A percentile compares a stretch with the other conserved stretches of the same genome.
Evolutionary conservation across 1,140 invertebrate genomes (phyloP).

Genomic region (Globodera rostochiensis): DNA sequence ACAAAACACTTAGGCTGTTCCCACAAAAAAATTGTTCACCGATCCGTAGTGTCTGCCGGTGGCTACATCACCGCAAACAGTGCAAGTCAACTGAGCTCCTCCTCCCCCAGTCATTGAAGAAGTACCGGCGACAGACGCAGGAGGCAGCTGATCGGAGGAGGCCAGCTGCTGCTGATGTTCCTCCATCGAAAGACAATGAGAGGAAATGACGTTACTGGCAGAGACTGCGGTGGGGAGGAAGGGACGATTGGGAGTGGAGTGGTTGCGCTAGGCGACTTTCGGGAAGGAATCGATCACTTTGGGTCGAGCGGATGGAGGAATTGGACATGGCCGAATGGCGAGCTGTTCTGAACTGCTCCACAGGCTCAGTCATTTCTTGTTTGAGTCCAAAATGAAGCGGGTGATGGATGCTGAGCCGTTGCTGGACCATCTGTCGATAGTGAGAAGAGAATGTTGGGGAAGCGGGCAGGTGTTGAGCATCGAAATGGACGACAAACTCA

Average conservation of each 20-base stretch:
- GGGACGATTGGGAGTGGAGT: not conserved
- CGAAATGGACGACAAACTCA: too few species aligned
- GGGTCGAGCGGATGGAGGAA: not conserved
- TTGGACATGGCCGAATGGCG: not conserved
- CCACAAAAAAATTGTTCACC: not conserved
- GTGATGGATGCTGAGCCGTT: not conserved
- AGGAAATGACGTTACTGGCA: not conserved
- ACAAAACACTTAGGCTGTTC: constrained; percentile 75
- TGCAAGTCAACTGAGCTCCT: constrained; percentile 40
- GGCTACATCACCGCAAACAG: constrained; percentile 58
- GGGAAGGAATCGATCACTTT: not conserved
- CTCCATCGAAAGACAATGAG: not conserved
- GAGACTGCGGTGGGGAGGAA: not conserved
- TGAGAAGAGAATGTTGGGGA: not conserved
- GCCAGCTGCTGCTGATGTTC: not conserved
- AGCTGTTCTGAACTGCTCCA: not conserved
- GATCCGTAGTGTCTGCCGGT: constrained; percentile 52
- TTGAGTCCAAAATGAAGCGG: not conserved
- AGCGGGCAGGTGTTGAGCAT: not conserved
- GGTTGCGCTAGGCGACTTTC: not conserved
- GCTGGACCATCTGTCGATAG: not conserved
- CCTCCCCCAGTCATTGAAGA: not conserved
- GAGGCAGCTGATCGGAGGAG: not conserved
- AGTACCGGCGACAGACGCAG: not conserved
- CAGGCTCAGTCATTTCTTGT: not conserved